Evolutionary conservation across 2,113 vertebrate species (phyloP), one percentile per base, ranked within the genome.

Genomic region (Alces alces): DNA sequence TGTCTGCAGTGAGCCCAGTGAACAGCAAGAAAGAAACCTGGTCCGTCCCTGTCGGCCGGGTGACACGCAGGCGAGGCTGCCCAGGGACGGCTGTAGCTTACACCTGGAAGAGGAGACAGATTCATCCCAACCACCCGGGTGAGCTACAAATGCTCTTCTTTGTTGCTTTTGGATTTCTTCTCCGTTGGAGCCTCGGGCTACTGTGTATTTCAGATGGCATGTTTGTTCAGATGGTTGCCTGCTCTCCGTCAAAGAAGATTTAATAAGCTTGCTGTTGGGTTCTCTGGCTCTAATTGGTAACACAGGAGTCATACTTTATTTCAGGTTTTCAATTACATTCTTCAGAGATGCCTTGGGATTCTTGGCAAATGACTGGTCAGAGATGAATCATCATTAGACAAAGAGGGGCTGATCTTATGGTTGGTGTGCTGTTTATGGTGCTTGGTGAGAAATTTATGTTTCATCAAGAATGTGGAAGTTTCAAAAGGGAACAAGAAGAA

Each of bases 241-340:
- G 60, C 28, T 89, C 36, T 86, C 36, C 33, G 11, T 52, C 90
- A 92, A 86, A 58, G 54, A 84, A 58, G 94, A 90, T 90, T 76
- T 55, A 89, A 52, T 28, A n/a, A 58, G n/a, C 36, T 87, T 52
- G 21, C 61, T 76, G 55, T 70, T 33, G 54, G 25, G 19, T 61
- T 45, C 58, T 55, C 70, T 8, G 5, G 7, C 58, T 80, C 33
- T 76, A 60, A 95, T 17, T n/a, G 61, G 19, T 55, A 91, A 66
- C 57, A 55, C 23, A 57, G 7, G 61, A 88, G 47, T 43, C 54
- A 95, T 58, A 58, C 36, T 89, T 89, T 39, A 94, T 82, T 93
- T 54, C 25, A 79, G 28, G 12, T 27, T 96, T 89, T 95, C 95
- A 82, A 5, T 95, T 76, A 64, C 5, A 17, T 21, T 66, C 73